Evolutionary conservation across 2,113 vertebrate species (phyloP).

Genomic region (Axis porcinus): DNA sequence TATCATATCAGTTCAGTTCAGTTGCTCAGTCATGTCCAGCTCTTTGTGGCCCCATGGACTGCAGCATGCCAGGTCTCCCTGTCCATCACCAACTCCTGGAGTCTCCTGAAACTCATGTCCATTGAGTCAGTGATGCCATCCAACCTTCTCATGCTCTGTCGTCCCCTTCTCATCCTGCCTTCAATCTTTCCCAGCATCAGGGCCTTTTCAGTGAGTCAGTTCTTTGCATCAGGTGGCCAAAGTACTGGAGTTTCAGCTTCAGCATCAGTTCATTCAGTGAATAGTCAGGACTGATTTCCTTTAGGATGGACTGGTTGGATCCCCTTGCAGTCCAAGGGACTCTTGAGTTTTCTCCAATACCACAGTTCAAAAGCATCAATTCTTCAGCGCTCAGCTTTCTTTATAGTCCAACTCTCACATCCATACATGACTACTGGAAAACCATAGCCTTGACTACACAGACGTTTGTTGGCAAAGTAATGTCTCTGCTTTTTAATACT

Average conservation of each 20-base stretch:
- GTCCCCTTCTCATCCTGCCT: background rate
- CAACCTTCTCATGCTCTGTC: background rate
- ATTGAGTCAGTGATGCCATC: background rate
- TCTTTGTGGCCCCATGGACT: background rate
- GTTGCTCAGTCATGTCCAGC: background rate
- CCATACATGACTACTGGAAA: background rate
- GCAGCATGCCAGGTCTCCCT: background rate
- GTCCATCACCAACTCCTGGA: background rate
- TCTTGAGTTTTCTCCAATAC: no score
- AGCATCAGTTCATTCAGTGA: background rate
- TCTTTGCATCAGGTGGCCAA: background rate
- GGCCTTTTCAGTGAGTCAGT: background rate
- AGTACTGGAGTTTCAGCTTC: background rate
- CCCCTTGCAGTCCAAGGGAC: background rate
- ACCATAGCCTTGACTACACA: background rate
- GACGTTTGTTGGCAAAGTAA: no score
- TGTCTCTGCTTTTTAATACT: no score
- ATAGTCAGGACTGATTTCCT: background rate
- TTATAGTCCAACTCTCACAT: background rate
- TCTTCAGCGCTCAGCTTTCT: background rate
- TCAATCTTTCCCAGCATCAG: background rate
- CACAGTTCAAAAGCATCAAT: background rate
- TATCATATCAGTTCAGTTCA: background rate
- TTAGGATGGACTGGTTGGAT: background rate
- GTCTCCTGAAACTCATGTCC: background rate